phyloP scores from a whole-genome alignment of 2,797 vertebrate species.

The Nothura maculosa region DNA sequence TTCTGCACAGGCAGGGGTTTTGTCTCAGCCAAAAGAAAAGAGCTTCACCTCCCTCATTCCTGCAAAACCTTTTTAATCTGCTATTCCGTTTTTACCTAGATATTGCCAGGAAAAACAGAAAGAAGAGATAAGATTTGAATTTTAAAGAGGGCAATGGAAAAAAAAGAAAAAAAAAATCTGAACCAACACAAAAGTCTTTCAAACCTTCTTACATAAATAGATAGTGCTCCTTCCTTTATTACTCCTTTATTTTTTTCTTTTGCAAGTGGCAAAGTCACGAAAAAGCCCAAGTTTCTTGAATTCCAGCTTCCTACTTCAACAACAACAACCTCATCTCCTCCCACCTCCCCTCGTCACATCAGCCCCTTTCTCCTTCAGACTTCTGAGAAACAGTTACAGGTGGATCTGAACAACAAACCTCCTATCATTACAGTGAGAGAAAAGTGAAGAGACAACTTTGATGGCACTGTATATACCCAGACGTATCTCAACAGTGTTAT shows the following conservation, averaged over 20 bases:
- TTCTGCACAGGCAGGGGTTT: neutral
- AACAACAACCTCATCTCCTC: too few relatives aligned
- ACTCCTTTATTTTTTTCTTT: neutral
- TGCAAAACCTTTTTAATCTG: neutral
- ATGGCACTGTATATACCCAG: neutral
- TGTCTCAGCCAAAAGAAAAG: neutral
- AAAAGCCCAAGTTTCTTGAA: neutral
- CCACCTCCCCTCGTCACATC: too few relatives aligned
- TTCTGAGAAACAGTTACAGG: neutral
- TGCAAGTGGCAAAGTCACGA: neutral
- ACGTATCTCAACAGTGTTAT: neutral
- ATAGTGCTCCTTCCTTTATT: neutral
- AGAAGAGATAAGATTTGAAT: conserved; percentile 5
- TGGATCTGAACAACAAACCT: neutral
- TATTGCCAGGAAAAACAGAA: conserved; percentile 40
- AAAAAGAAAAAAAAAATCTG: neutral
- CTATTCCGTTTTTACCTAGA: neutral
- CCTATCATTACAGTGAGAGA: neutral
- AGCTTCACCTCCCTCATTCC: neutral
- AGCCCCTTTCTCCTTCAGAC: neutral
- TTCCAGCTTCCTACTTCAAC: neutral
- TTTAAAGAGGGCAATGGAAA: neutral
- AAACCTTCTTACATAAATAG: neutral
- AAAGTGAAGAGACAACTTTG: neutral
- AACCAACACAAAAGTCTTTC: neutral